Base-by-base conservation (phyloP, 2,113 vertebrate genomes). In the Syngnathus floridae region DNA sequence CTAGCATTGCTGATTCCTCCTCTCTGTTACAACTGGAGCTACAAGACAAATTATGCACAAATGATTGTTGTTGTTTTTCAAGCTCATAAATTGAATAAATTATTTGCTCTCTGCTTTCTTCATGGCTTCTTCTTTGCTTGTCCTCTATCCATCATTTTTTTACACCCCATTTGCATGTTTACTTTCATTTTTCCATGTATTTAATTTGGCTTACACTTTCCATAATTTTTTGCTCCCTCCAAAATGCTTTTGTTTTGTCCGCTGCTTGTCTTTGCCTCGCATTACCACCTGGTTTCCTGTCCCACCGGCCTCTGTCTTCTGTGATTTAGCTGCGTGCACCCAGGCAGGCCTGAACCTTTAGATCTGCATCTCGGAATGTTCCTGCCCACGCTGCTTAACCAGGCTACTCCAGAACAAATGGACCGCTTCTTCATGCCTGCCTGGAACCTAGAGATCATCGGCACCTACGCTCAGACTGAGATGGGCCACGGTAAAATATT, bases 311-410 rank as follows among this genome's bases (percentile, higher is more conserved):
- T 68, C 70, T 80, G 60, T 51, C 82, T 83, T 71, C 52, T 60
- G 21, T 62, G 80, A 81, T 72, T 62, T 64, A 98, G 97, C 75
- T 93, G 86, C 89, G 90, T 94, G 78, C 93, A 98, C 74, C 92
- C 84, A 2, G 93, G 92, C 84, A 93, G 91, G 57, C 90, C 95
- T 48, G 93, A 92, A 63, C 95, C 97, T 78, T 87, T 99, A 93
- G 97, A 99, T 69, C 94, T 99, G 72, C 97, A 99, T 70, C 90
- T 98, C 86, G 97, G 93, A 86, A 98, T 99, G 97, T 99, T 99
- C 91, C 93, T 99, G 81, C 94, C 95, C 79, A 99, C 95, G 36
- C 90, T 99, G 72, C 92, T 99, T 85, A 95, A 94, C 89, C 97
- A 99, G 92, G 94, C 96, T 79, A 95, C 95, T 48, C 87, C 90